A percentile compares a stretch with the other conserved stretches of the same genome.
Conservation (phyloP, 1,140 invertebrate species). For the Heliconius melpomene region DNA sequence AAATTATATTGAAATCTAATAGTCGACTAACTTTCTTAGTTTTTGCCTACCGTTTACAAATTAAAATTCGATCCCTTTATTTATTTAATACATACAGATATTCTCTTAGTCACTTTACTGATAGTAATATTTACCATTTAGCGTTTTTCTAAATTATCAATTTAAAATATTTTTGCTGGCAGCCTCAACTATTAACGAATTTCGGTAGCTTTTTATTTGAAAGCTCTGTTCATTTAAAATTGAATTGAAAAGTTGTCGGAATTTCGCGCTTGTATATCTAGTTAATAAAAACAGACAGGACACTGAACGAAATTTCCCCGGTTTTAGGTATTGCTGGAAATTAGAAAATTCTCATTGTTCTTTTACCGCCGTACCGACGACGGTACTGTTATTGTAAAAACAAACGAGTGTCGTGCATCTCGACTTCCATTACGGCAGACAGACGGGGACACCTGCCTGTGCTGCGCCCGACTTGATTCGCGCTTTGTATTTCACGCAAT, state of each 20-base stretch:
- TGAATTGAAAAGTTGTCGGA: not conserved
- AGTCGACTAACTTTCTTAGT: not conserved
- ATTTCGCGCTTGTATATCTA: not conserved
- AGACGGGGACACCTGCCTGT: not conserved
- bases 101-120: too few species aligned
- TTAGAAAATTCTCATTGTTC: constrained; percentile 16
- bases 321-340: constrained; percentile 14
- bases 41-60: not conserved
- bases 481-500: not conserved
- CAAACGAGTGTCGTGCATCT: not conserved
- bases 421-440: not conserved
- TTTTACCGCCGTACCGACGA: constrained; percentile 8
- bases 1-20: constrained; percentile 4
- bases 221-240: not conserved
- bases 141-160: too few species aligned
- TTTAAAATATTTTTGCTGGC: not conserved
- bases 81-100: too few species aligned
- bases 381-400: not conserved
- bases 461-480: not conserved
- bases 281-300: not conserved
- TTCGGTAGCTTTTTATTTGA: not conserved
- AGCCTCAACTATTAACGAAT: not conserved
- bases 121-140: too few species aligned
- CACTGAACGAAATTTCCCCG: not conserved
- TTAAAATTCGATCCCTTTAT: too few species aligned